Percentiles rank a stretch among this genome's conserved stretches.
Conservation (phyloP, 2,797 vertebrate genomes). For the Natrix natrix region DNA sequence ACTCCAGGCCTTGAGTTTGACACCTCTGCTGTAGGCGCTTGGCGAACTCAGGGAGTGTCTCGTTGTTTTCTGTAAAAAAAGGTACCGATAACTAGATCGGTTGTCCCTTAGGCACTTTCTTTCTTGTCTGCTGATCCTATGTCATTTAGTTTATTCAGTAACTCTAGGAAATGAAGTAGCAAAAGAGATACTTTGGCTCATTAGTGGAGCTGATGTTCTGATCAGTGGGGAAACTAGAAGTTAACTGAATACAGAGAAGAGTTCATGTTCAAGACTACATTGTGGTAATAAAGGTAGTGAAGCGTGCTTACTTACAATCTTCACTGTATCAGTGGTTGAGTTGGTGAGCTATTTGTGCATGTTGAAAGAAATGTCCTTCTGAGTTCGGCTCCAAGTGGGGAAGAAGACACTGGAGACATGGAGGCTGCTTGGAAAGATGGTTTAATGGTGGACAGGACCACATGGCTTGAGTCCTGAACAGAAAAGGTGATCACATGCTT, state of each 20-base stretch:
- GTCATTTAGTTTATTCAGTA: not conserved
- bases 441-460: too few relatives aligned
- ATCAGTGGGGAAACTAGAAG: not conserved
- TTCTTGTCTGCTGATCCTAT: not conserved
- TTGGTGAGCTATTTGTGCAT: not conserved
- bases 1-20: too few relatives aligned
- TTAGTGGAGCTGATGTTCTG: not conserved
- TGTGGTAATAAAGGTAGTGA: not conserved
- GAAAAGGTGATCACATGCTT: too few relatives aligned
- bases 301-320: not conserved
- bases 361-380: too few relatives aligned
- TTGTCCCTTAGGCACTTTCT: not conserved
- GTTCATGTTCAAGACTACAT: not conserved
- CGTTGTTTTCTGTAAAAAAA: not conserved
- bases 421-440: too few relatives aligned
- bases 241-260: not conserved
- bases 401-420: too few relatives aligned
- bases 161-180: not conserved
- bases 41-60: not conserved
- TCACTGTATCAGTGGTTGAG: not conserved
- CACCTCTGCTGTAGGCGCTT: not conserved
- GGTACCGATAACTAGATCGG: not conserved
- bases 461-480: too few relatives aligned
- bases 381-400: too few relatives aligned
- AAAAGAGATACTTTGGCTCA: not conserved